Base-by-base conservation (phyloP, 2,113 vertebrate genomes). In the Aepyceros melampus region DNA sequence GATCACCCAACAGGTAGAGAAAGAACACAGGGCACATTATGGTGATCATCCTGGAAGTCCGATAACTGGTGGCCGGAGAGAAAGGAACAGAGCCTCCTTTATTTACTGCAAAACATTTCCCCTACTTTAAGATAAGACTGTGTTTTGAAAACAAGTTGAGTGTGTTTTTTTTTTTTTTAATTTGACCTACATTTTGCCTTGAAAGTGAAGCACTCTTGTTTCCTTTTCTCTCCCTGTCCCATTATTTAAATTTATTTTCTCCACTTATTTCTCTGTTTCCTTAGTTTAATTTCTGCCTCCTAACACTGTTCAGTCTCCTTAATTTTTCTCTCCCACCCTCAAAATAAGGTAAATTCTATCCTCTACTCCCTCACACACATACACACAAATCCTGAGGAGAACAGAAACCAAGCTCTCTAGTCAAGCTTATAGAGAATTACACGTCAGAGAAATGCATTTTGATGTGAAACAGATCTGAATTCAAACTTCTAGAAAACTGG, bases 301-400 rank as follows among this genome's bases (percentile, higher is more conserved):
- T 71, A 82, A 86, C 14, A 47, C 47, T 60, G 55, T 90, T 87
- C 81, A 31, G 16, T 71, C 78, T 95, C 83, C 58, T 92, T 55
- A 17, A 29, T 81, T 78, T 94, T 94, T 89, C 84, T 84, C 58
- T 89, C 90, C 78, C 53, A 88, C 85, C 86, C 96, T 96, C 92
- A 97, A 95, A 97, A 91, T 62, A 79, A 97, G 86, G 90, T 33
- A 90, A 86, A 88, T 83, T 53, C 6, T 71, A 93, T 86, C 21
- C 23, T 43, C 23, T 14, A 16, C 11, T 5, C 33, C 51, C 2
- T 45, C 9, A 81, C 55, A 56, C 25, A 55, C 47, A 55, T n/a
- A 79, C 10, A n/a, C 53, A 49, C 67, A 92, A 12, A 64, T 25
- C 27, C 19, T 14, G 27, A 49, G 12, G 56, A 82, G 36, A 82